phyloP scores from a whole-genome alignment of 2,888 invertebrate species.

The Habroteleia sp. region DNA sequence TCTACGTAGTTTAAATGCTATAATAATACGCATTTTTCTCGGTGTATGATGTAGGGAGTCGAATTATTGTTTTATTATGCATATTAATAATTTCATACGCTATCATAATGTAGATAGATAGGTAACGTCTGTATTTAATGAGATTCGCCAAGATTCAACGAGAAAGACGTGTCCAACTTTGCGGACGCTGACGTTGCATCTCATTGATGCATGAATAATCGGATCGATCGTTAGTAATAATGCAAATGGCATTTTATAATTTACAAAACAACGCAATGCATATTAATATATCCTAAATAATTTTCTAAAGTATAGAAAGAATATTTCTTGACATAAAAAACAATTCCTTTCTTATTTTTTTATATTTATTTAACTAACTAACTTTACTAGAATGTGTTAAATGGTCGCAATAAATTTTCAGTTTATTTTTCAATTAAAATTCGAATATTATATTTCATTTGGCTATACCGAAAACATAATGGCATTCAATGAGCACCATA shows the following conservation, averaged over 20 bases:
- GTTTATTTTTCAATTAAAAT: no score
- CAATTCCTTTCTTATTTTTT: no score
- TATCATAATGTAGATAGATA: constrained; percentile 27
- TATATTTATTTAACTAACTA: no score
- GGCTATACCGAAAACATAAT: no score
- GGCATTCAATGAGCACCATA: no score
- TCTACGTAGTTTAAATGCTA: no score
- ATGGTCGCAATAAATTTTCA: no score
- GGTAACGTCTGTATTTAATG: constrained; percentile 38
- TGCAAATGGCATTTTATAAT: constrained; percentile 53
- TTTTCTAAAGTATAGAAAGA: constrained; percentile 22
- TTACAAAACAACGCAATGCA: constrained; percentile 18
- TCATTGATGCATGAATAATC: constrained; percentile 56
- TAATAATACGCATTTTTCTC: no score
- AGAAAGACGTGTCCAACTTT: constrained; percentile 54
- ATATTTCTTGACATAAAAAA: constrained; percentile 8
- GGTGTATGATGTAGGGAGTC: constrained; percentile 3
- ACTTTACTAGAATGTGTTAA: no score
- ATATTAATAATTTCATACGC: constrained; percentile 47
- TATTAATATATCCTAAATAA: constrained; percentile 14
- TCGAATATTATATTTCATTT: no score
- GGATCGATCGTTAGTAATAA: constrained; percentile 48
- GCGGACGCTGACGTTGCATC: constrained; percentile 41
- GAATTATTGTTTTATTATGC: constrained; percentile 25
- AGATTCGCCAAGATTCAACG: constrained; percentile 49